A percentile compares a stretch with the other conserved stretches of the same genome.
Conservation (phyloP, 2,888 invertebrate genomes). For the Oligia strigilis region DNA sequence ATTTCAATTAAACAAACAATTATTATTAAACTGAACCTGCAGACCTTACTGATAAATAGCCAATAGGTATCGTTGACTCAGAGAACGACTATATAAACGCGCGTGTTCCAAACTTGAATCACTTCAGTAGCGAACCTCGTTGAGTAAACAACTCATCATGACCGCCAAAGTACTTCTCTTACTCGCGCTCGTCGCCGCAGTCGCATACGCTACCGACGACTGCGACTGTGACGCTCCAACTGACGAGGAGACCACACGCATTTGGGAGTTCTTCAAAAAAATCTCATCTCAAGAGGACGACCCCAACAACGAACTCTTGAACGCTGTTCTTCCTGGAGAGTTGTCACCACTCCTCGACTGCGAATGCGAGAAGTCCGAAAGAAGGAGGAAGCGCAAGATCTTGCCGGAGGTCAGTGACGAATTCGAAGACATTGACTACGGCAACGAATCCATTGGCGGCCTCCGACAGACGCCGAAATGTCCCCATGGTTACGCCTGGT, state of each 20-base stretch:
- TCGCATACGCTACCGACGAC: constrained; percentile 36
- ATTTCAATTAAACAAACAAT: constrained; percentile 51
- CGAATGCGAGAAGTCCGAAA: constrained; percentile 64
- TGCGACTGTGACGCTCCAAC: constrained; percentile 54
- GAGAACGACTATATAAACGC: constrained; percentile 50
- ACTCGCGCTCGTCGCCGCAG: constrained; percentile 40
- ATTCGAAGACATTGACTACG: not conserved
- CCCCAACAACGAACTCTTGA: constrained; percentile 27
- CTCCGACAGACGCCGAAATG: constrained; percentile 30
- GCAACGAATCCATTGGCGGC: not conserved
- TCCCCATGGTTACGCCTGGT: constrained; percentile 37
- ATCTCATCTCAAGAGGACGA: constrained; percentile 41
- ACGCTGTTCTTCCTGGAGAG: constrained; percentile 66
- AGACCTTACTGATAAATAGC: constrained; percentile 10
- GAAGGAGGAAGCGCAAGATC: constrained; percentile 67
- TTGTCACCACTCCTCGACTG: constrained; percentile 66
- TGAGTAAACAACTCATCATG: constrained; percentile 63
- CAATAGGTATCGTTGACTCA: constrained; percentile 39
- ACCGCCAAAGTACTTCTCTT: constrained; percentile 62
- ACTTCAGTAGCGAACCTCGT: constrained; percentile 54
- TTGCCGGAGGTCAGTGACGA: constrained; percentile 32
- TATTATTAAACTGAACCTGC: constrained; percentile 35
- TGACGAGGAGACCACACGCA: constrained; percentile 23
- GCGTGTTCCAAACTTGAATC: constrained; percentile 25
- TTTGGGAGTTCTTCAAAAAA: constrained; percentile 61